Evolutionary conservation across 2,888 invertebrate species (phyloP), one percentile per base, ranked within the genome.

Genomic region (Eucera pruinosa): DNA sequence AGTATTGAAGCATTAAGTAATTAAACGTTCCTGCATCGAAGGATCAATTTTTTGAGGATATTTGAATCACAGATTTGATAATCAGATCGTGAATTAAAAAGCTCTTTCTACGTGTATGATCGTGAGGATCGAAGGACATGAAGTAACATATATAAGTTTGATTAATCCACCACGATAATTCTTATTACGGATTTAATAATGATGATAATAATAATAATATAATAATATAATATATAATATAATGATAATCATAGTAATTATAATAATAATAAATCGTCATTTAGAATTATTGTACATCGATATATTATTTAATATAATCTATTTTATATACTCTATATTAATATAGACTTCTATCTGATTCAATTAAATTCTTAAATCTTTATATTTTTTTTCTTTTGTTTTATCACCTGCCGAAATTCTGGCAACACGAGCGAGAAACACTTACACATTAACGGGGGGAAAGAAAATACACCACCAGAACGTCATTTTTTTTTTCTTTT

Each of bases 291-390:
- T 90, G 89, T 91, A 91, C 91, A 91, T 91, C 88, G 89, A 92
- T 91, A 91, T 91, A 91, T 91, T 91, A 92, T 91, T 89, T 89
- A 90, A 90, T 91, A 91, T 91, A 90, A 89, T 91, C 83, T 88
- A 90, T 90, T 90, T 91, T 87, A 90, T 90, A 90, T 91, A 89
- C 82, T 90, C 90, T 91, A 91, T 91, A 90, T 90, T 89, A 90
- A 90, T 91, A 91, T 90, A 90, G 87, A 89, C 74, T 89, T 90
- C 89, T 90, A 90, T 91, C 78, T 89, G 85, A 87, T 86, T 87
- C 75, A 87, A 89, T 89, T 86, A 84, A 86, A 78, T 87, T 83
- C 80, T 83, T 85, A 84, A 87, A 88, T 87, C 84, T 88, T 88
- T 86, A 78, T 82, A 81, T 64, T 65, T 43, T 62, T 47, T 55